phyloP scores from a whole-genome alignment of 2,888 invertebrate genomes.

The Criorhina ranunculi region DNA sequence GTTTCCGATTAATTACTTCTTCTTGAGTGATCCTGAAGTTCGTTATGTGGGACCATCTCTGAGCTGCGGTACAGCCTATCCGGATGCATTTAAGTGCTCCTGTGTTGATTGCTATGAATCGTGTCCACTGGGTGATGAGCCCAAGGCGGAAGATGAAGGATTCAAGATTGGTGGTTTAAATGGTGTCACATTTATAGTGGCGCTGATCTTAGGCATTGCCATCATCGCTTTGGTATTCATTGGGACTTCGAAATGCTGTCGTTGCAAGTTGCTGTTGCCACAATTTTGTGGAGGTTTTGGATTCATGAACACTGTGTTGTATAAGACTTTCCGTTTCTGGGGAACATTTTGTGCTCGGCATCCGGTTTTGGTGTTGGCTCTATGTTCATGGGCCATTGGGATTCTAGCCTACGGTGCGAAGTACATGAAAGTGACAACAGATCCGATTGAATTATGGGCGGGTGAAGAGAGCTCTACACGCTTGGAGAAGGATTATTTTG shows the following conservation, averaged over 20 bases:
- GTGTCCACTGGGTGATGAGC: conserved; percentile 86
- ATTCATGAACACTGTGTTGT: conserved; percentile 79
- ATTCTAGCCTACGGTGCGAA: conserved; percentile 88
- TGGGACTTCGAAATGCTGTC: conserved; percentile 74
- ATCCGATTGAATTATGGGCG: conserved; percentile 98
- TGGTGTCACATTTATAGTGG: conserved; percentile 88
- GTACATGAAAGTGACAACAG: conserved; percentile 90
- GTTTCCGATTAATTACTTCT: conserved; percentile 87
- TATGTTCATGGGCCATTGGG: conserved; percentile 87
- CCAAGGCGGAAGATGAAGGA: conserved; percentile 82
- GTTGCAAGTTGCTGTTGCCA: conserved; percentile 78
- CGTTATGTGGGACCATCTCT: conserved; percentile 84
- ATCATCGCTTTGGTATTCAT: conserved; percentile 80
- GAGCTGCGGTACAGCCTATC: conserved; percentile 87
- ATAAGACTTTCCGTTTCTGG: conserved; percentile 84
- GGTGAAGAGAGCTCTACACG: conserved; percentile 92
- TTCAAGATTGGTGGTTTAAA: conserved; percentile 87
- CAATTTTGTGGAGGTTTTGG: conserved; percentile 81
- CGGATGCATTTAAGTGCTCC: conserved; percentile 88
- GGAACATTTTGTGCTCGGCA: conserved; percentile 88
- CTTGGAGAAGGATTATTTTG: conserved; percentile 94
- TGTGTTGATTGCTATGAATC: conserved; percentile 90
- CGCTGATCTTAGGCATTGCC: conserved; percentile 85
- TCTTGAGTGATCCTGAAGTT: conserved; percentile 82
- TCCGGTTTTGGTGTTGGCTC: conserved; percentile 87